A percentile compares a stretch with the other conserved stretches of the same genome.
phyloP scores from a whole-genome alignment of 2,888 invertebrate genomes.

The Chrysotoxum bicinctum region DNA sequence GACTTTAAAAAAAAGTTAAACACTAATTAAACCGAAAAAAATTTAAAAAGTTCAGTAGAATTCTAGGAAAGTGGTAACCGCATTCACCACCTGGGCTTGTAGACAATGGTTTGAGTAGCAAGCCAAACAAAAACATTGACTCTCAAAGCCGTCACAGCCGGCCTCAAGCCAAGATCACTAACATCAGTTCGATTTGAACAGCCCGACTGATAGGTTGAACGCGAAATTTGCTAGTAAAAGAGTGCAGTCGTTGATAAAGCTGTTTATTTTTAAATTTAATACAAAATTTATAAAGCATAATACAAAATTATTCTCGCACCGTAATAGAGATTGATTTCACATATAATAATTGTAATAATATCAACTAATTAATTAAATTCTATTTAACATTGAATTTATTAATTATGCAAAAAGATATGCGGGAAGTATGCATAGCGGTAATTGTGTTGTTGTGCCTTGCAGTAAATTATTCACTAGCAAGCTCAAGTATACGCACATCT shows the following conservation, averaged over 20 bases:
- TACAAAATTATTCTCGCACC: conserved; percentile 13
- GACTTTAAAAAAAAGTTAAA: too few species aligned
- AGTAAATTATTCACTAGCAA: conserved; percentile 44
- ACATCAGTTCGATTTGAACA: conserved; percentile 63
- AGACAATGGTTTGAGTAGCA: conserved; percentile 22
- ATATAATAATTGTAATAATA: neutral
- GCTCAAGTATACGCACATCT: conserved; percentile 46
- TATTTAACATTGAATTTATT: conserved; percentile 48
- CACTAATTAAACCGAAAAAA: too few species aligned
- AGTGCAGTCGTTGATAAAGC: conserved; percentile 28
- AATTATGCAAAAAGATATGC: conserved; percentile 50
- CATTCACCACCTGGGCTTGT: neutral
- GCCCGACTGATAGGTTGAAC: conserved; percentile 58
- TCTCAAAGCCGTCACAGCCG: conserved; percentile 6
- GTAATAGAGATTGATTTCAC: conserved; percentile 12
- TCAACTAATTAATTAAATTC: conserved; percentile 13
- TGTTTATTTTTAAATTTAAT: neutral
- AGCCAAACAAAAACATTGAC: conserved; percentile 31
- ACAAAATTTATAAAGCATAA: neutral
- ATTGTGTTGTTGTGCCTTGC: conserved; percentile 35
- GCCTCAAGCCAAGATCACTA: conserved; percentile 35
- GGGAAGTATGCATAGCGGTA: conserved; percentile 43
- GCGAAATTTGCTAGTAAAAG: conserved; percentile 28
- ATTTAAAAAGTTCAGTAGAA: neutral
- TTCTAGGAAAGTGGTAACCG: neutral